Evolutionary conservation across 2,888 invertebrate genomes (phyloP), one percentile per base, ranked within the genome.

Genomic region (Ellobium chinense): DNA sequence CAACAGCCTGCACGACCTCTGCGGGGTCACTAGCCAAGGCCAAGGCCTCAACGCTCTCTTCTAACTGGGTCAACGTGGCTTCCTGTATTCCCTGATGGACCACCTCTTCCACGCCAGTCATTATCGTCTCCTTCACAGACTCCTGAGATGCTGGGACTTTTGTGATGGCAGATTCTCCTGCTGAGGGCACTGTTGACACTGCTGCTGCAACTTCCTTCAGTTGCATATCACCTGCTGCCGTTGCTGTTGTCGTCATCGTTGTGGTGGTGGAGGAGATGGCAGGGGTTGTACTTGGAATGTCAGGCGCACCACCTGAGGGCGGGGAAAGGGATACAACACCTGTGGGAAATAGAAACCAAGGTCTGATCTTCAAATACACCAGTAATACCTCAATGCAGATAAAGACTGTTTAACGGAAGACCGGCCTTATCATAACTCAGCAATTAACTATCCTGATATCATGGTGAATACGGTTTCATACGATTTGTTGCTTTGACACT

Each of bases 71-170:
- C 46, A 69, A 60, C n/a, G 69, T 69, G 37, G 60, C 60, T 27
- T 79, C 73, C 73, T 79, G 73, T 37, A 79, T 65, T 21, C 72
- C 78, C 4, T 62, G 70, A 31, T 78, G 72, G 27, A 79, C 62
- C 29, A 63, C 27, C 18, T 54, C 56, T 27, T 69, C 54, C 24
- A 60, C 9, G 46, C 46, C 18, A 18, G 9, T 46, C 7, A 18
- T 18, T 18, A 18, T 46, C 46, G n/a, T n/a, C n/a, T n/a, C n/a
- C n/a, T n/a, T n/a, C n/a, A n/a, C n/a, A n/a, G n/a, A n/a, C n/a
- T n/a, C n/a, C n/a, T n/a, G n/a, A n/a, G n/a, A n/a, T n/a, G n/a
- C n/a, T n/a, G n/a, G n/a, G n/a, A n/a, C n/a, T n/a, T n/a, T n/a
- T n/a, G n/a, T n/a, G n/a, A n/a, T n/a, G n/a, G n/a, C n/a, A n/a